phyloP scores from a whole-genome alignment of 2,113 vertebrate genomes.

The Bos indicus region DNA sequence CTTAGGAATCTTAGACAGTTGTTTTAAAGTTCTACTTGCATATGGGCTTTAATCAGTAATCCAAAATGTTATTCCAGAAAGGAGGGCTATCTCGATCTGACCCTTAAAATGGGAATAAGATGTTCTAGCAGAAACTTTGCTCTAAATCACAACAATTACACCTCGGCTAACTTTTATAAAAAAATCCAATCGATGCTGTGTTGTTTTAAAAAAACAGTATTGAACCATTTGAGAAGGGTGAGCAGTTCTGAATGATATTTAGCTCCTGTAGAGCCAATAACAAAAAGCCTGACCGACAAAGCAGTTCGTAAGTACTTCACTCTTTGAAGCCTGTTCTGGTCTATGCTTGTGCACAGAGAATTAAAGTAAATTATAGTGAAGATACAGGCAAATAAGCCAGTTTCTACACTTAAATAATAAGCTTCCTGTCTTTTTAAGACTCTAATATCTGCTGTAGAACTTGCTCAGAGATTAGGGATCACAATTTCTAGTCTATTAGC shows the following conservation, averaged over 20 bases:
- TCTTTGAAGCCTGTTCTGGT: constrained; percentile 70
- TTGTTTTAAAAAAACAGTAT: constrained; percentile 56
- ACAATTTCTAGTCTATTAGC: constrained; percentile 53
- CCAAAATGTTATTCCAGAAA: neutral
- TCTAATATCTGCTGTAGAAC: neutral
- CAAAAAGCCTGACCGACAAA: constrained; percentile 69
- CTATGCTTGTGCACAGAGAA: constrained; percentile 41
- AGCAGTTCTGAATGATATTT: constrained; percentile 68
- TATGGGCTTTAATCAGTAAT: neutral
- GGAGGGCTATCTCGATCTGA: neutral
- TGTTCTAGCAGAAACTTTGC: neutral
- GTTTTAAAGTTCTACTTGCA: neutral
- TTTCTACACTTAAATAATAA: constrained; percentile 69
- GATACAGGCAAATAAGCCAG: constrained; percentile 66
- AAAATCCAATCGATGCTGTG: neutral
- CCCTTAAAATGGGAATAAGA: neutral
- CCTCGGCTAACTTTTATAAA: constrained; percentile 38
- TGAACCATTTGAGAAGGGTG: constrained; percentile 33
- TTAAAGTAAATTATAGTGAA: constrained; percentile 69
- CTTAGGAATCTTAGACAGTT: neutral
- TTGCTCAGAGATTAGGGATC: constrained; percentile 53
- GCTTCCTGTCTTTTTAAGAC: constrained; percentile 64
- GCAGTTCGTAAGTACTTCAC: constrained; percentile 71
- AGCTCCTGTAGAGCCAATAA: constrained; percentile 54
- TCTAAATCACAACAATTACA: neutral